phyloP scores from a whole-genome alignment of 2,797 vertebrate species.

The Eulemur albifrons region DNA sequence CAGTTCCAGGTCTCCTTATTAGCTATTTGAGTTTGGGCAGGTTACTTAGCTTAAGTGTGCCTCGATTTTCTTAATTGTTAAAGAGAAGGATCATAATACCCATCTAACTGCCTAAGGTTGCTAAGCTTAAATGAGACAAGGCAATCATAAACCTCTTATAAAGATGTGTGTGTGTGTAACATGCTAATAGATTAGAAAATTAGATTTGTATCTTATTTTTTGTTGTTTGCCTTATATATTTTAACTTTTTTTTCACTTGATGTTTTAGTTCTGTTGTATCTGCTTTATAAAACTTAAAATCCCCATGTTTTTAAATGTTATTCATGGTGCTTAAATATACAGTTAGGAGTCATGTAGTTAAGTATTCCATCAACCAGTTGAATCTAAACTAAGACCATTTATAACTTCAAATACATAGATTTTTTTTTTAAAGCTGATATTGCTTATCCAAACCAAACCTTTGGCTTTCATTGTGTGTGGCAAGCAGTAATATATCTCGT shows the following conservation, averaged over 20 bases:
- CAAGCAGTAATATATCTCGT: constrained; percentile 25
- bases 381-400: constrained; percentile 28
- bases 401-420: constrained; percentile 17
- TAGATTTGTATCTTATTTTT: neutral
- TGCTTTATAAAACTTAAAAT: constrained; percentile 37
- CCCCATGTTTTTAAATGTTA: neutral
- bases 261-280: constrained; percentile 13
- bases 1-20: neutral
- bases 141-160: neutral
- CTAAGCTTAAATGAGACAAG: constrained; percentile 13
- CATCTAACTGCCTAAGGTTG: neutral
- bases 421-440: neutral
- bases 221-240: neutral
- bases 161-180: neutral
- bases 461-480: constrained; percentile 40
- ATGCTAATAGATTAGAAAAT: neutral
- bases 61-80: constrained; percentile 35
- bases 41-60: neutral
- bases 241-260: neutral
- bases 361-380: neutral
- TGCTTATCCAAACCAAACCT: constrained; percentile 36
- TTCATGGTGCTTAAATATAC: neutral
- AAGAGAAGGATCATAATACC: neutral
- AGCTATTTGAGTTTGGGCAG: constrained; percentile 15
- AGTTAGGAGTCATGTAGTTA: neutral